A percentile compares a stretch with the other conserved stretches of the same genome.
Evolutionary conservation across 1,140 invertebrate genomes (phyloP).

Genomic region (Theocolax elegans): DNA sequence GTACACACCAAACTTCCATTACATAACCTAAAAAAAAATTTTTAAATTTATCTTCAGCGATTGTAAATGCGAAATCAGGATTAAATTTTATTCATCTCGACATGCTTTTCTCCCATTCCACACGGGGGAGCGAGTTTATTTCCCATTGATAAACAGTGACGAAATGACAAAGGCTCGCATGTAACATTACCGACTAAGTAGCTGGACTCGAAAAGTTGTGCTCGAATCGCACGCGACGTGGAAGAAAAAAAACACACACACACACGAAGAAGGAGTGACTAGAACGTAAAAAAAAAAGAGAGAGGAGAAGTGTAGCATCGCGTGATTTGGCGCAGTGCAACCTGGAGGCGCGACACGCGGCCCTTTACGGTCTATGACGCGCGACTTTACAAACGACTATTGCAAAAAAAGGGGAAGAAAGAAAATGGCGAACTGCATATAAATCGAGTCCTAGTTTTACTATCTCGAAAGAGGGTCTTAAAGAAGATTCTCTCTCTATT

Average conservation of each 20-base stretch:
- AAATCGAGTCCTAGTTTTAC: constrained; percentile 4
- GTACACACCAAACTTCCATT: too few relatives aligned
- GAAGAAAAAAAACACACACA: too few relatives aligned
- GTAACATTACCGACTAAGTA: constrained; percentile 16
- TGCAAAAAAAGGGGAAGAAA: constrained; percentile 1
- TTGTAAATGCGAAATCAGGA: too few relatives aligned
- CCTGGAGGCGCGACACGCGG: constrained; percentile 23
- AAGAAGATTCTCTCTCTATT: neutral
- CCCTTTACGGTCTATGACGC: constrained; percentile 29
- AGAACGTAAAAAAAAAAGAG: neutral
- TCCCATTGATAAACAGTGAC: neutral
- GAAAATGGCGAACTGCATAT: neutral
- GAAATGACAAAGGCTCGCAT: constrained; percentile 5
- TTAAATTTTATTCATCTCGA: neutral
- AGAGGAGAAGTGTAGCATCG: constrained; percentile 6
- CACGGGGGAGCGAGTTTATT: too few relatives aligned
- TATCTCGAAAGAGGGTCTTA: neutral
- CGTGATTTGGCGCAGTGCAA: constrained; percentile 25
- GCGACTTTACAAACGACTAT: constrained; percentile 19
- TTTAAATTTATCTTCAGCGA: too few relatives aligned
- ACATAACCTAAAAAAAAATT: too few relatives aligned
- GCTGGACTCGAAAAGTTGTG: neutral
- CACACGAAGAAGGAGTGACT: too few relatives aligned
- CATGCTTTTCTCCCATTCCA: neutral
- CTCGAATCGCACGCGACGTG: constrained; percentile 20